phyloP scores from a whole-genome alignment of 2,113 vertebrate species.

The Tachysurus vachellii region DNA sequence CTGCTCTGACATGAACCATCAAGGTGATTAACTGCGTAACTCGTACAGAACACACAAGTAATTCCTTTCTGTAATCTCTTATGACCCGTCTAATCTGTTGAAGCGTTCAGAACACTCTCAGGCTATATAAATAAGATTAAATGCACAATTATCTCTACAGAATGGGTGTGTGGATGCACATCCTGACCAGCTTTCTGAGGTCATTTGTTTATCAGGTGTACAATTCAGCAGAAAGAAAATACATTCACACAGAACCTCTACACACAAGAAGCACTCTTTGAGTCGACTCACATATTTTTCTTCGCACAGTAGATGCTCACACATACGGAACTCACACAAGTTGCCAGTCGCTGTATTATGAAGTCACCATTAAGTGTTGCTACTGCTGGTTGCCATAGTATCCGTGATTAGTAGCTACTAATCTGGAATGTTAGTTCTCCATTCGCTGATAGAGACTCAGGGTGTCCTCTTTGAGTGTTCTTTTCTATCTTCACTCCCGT shows the following conservation, averaged over 20 bases:
- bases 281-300: too few species aligned
- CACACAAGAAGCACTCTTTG: background rate
- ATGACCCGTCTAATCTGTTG: slow-evolving; percentile 3
- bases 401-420: too few species aligned
- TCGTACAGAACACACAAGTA: slow-evolving; percentile 9
- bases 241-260: background rate
- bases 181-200: background rate
- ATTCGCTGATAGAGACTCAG: too few species aligned
- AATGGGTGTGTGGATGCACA: background rate
- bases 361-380: too few species aligned
- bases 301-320: too few species aligned
- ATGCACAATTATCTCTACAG: background rate
- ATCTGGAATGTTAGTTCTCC: too few species aligned
- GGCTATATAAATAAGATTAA: background rate
- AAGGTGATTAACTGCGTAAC: background rate
- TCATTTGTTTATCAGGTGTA: background rate
- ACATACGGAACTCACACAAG: too few species aligned
- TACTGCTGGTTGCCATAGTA: too few species aligned
- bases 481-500: too few species aligned
- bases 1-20: background rate
- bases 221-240: background rate
- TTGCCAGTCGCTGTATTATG: too few species aligned
- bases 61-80: background rate
- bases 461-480: too few species aligned
- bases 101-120: background rate